Evolutionary conservation across 1,140 invertebrate genomes (phyloP), one percentile per base, ranked within the genome.

Genomic region (Heliconius hermathena): DNA sequence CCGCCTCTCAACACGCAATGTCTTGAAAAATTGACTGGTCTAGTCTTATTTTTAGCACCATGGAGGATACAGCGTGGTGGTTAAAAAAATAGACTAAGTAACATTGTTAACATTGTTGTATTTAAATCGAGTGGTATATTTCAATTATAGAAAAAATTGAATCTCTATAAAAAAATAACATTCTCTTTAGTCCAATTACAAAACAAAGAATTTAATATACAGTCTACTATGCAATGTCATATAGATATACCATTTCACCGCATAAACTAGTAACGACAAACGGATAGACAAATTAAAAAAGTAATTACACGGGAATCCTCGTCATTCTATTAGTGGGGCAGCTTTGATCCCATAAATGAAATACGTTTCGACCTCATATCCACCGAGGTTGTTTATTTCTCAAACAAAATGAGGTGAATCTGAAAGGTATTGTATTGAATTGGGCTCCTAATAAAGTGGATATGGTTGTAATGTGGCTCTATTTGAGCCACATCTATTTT

Each of bases 261-360:
- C 13, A 66, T 22, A 29, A 5, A 66, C 18, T 22, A 66, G 22
- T 66, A 26, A 26, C 60, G 60, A 26, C 60, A 60, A 60, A 22
- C 57, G 57, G 57, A 26, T 22, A 26, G 60, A 66, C 60, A 9
- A 66, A 26, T 66, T 66, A 66, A 66, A 66, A 66, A 66, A 66
- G 60, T 66, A 66, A 66, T 66, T 66, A 66, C 60, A 66, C 60
- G 60, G 3, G n/a, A 26, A 66, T 26, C n/a, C 22, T 8, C 29
- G 60, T 66, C 60, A 66, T 66, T 66, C 60, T 66, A 66, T 66
- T 66, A 66, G 60, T 22, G 60, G n/a, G 3, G 60, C 60, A 4
- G 60, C 60, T 66, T 66, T 66, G 60, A 66, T 66, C 60, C 60
- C 60, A 66, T 26, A 66, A 66, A 66, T 66, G 60, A 66, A 66